These are phyloP conservation scores for Acanthaster planci DNA, from an alignment of 35 echinoderm and acorn worm genomes.

Conservation along the genomic window DNA sequence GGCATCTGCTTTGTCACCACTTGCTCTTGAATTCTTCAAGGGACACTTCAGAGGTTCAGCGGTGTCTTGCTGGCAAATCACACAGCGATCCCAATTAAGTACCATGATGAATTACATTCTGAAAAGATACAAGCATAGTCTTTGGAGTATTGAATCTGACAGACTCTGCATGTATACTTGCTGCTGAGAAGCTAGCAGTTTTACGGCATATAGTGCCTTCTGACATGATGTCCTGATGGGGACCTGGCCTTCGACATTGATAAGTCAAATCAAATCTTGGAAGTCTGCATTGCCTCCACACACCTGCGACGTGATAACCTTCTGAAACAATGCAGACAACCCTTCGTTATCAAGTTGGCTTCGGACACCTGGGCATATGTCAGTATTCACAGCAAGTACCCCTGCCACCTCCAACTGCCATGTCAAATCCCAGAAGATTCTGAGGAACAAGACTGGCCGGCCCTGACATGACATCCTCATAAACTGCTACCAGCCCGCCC, in stretches of 20 bases:
- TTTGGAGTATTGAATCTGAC: too few relatives aligned
- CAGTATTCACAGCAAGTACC: neutral
- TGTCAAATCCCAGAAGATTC: neutral
- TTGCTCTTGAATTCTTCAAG: too few relatives aligned
- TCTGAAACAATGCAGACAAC: neutral
- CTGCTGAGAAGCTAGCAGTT: too few relatives aligned
- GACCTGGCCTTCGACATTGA: neutral
- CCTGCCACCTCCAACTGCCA: neutral
- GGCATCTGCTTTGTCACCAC: too few relatives aligned
- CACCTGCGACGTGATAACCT: neutral
- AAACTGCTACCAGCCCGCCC: neutral
- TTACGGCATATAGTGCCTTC: too few relatives aligned
- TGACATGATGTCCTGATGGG: too few relatives aligned
- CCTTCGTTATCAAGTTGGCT: neutral
- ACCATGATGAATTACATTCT: too few relatives aligned
- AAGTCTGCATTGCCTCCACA: conserved; percentile 18
- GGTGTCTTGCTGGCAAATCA: too few relatives aligned
- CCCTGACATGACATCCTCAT: neutral
- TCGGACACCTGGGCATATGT: neutral
- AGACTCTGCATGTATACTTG: too few relatives aligned
- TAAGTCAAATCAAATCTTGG: neutral
- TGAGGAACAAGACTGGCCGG: neutral
- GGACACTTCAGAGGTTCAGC: too few relatives aligned
- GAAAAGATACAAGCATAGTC: too few relatives aligned
- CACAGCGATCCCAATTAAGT: too few relatives aligned